phyloP scores from a whole-genome alignment of 2,797 vertebrate genomes.

The Urocyon cinereoargenteus region DNA sequence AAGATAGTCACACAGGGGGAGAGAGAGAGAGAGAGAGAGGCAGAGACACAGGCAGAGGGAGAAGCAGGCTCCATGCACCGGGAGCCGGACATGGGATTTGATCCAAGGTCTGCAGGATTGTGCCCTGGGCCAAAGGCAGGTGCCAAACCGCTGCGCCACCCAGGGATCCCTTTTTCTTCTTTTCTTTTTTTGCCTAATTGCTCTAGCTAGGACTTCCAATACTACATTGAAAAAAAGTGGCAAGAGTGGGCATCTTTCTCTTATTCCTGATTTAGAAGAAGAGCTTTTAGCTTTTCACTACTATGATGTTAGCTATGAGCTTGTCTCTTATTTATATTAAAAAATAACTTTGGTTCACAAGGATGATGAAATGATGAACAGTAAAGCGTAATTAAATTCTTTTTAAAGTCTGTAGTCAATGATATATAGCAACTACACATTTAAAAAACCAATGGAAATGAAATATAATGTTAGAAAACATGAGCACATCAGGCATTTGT shows the following conservation, averaged over 20 bases:
- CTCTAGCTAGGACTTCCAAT: background rate
- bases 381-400: background rate
- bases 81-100: too few species aligned
- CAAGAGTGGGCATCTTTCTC: background rate
- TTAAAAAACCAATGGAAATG: conserved; percentile 24
- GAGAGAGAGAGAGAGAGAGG: too few species aligned
- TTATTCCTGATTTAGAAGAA: background rate
- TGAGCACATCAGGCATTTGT: conserved; percentile 44
- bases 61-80: too few species aligned
- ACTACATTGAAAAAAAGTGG: background rate
- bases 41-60: too few species aligned
- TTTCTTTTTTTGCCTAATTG: background rate
- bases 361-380: conserved; percentile 52
- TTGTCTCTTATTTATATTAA: conserved; percentile 56
- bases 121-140: too few species aligned
- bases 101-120: too few species aligned
- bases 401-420: conserved; percentile 21
- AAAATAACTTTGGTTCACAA: conserved; percentile 46
- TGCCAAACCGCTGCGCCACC: too few species aligned
- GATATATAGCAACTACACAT: background rate
- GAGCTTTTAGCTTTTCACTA: background rate
- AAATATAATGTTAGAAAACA: conserved; percentile 58
- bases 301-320: background rate
- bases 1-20: too few species aligned
- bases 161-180: too few species aligned